Evolutionary conservation across 1,140 invertebrate genomes (phyloP), one percentile per base, ranked within the genome.

Genomic region (Dendrolimus kikuchii): DNA sequence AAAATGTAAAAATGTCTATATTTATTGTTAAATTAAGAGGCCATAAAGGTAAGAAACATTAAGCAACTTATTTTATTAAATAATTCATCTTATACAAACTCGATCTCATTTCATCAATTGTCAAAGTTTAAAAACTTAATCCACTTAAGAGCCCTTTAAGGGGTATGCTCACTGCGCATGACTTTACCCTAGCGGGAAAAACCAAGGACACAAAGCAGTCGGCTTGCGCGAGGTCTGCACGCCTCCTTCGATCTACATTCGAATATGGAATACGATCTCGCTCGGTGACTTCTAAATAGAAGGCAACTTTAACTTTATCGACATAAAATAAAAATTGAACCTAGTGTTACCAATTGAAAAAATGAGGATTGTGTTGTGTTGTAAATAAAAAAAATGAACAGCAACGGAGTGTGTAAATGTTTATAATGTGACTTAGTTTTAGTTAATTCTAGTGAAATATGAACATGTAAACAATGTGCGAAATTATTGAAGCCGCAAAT

Each of bases 91-190:
- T 23, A 79, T 69, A 71, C 68, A 82, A 80, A 77, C 71, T 72
- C 67, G 66, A 77, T 80, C 74, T 72, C 71, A 74, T 81, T 81
- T 78, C 75, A 83, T 77, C 74, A 79, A 82, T 78, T 77, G 76
- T 79, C 70, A 74, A 81, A 83, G 74, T 83, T 83, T 83, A 77
- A 82, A 81, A 82, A 82, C 80, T 86, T 78, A 85, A 81, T 85
- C 75, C 77, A 79, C 75, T 78, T 83, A 75, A 77, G 78, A 75
- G 74, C 79, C 79, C 74, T 80, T 81, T 72, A 71, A 62, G 72
- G 68, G 62, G 60, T 66, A 64, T 57, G 56, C 53, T 62, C 61
- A 81, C 53, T 83, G 82, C 82, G 82, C 82, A 86, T 86, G 82
- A 70, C 77, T 54, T 67, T 62, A 66, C 64, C 69, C 75, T 74